phyloP scores from a whole-genome alignment of 2,113 vertebrate species.

The Sorex araneus region DNA sequence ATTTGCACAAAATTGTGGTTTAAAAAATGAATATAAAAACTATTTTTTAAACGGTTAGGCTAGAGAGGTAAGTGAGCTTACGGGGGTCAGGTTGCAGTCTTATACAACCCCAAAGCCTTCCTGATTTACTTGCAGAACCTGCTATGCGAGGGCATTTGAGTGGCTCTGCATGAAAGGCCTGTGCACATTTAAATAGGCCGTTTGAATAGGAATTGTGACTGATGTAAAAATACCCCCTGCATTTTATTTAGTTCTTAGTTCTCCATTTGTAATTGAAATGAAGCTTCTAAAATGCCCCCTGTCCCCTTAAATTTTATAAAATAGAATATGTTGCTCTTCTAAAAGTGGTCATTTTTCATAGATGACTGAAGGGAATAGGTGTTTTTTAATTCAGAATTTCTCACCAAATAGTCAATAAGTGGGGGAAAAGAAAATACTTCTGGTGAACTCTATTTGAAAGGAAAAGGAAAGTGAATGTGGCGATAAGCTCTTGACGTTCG shows the following conservation, averaged over 20 bases:
- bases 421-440: slow-evolving; percentile 63
- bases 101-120: slow-evolving; percentile 58
- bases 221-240: slow-evolving; percentile 64
- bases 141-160: slow-evolving; percentile 68
- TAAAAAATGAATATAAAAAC: slow-evolving; percentile 58
- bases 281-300: slow-evolving; percentile 55
- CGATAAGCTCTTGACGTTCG: background rate
- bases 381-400: slow-evolving; percentile 45
- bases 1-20: slow-evolving; percentile 66
- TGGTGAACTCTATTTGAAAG: slow-evolving; percentile 65
- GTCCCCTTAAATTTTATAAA: slow-evolving; percentile 66
- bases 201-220: slow-evolving; percentile 60
- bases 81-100: slow-evolving; percentile 3
- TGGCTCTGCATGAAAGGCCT: slow-evolving; percentile 68
- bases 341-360: slow-evolving; percentile 11
- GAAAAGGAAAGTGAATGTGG: slow-evolving; percentile 64
- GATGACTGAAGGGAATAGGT: background rate
- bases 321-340: slow-evolving; percentile 34
- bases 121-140: slow-evolving; percentile 72
- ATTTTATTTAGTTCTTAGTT: slow-evolving; percentile 68
- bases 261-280: slow-evolving; percentile 73
- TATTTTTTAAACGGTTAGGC: slow-evolving; percentile 66
- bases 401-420: slow-evolving; percentile 54
- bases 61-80: background rate
- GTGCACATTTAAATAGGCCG: slow-evolving; percentile 64